Base-by-base conservation (phyloP, 1,140 invertebrate genomes). In the Brachionus sp. region DNA sequence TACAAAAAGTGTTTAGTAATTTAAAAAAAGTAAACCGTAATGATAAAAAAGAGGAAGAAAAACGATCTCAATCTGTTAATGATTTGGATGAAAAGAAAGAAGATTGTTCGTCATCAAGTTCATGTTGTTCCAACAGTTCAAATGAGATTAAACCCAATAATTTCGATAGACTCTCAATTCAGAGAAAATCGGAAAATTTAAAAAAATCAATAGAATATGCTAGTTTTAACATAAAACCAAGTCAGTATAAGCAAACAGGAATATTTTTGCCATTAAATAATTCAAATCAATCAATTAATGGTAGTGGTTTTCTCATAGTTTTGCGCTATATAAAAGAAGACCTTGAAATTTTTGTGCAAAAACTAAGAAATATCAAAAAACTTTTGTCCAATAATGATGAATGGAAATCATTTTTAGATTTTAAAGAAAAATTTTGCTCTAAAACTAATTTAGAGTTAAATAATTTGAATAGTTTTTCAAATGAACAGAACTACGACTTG, bases 191-290 rank as follows among this genome's bases (percentile, higher is more conserved):
- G n/a, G n/a, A 42, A 16, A 70, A 42, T 39, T 12, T 42, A 0
- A 19, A 46, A 46, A 75, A 75, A 39, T 6, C 50, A 10, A 62
- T 80, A 1, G 77, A 80, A 12, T 80, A 80, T 19, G 77, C 77
- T 9, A 13, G 7, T 7, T 80, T 80, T 39, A 80, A 80, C 39
- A 80, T 80, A 4, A 80, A 80, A 13, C 77, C 77, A 5, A 62
- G 46, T 37, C 77, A 80, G 19, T 80, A 80, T 19, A 80, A 80
- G n/a, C 77, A 80, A 16, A 62, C 77, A 16, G 77, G 77, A 6
- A 19, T 80, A 1, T 80, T 80, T n/a, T 44, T 80, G 19, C 77
- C 77, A 19, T 23, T 80, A 23, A 80, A 80, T 33, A 80, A 80
- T 80, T 44, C 50, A 2, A 42, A 19, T 19, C 3, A 10, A 0